Evolutionary conservation across 2,888 invertebrate species (phyloP), one percentile per base, ranked within the genome.

Genomic region (Agonopterix arenella): DNA sequence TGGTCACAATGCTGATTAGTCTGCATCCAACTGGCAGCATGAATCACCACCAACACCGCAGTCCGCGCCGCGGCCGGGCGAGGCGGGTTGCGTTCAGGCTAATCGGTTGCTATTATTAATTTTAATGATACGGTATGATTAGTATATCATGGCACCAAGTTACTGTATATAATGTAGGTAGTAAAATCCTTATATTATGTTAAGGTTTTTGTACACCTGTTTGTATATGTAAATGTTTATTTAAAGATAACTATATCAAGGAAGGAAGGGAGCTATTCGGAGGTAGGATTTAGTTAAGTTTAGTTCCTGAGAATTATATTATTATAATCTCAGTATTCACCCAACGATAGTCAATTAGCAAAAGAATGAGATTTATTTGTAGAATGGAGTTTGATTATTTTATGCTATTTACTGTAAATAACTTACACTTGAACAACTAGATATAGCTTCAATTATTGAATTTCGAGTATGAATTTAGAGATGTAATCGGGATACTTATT

Each of bases 331-430:
- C 86, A 80, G 82, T 79, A 74, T 81, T 81, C 85, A 88, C 88
- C 88, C 88, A 89, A 89, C 88, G 88, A 89, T 89, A 89, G 88
- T 89, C 88, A 89, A 85, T 88, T 89, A 89, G 85, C 68, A 73
- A 82, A 65, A 79, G 79, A 80, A 78, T 77, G 84, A 86, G 82
- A 82, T 83, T 83, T 82, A 78, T 82, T 80, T 81, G 70, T 84
- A 85, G 76, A 70, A 69, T 64, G 73, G 67, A 76, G 68, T 73
- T 76, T 72, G 68, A 73, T 72, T 65, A 70, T 72, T 67, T 74
- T 70, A 73, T 70, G 68, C 64, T 36, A 41, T 65, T 72, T 70
- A 69, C 61, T 82, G 80, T 81, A 82, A 67, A 79, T 84, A 80
- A 68, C 63, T 28, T 70, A 76, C 66, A 74, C 66, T 66, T 61